These are phyloP conservation scores for Patagioenas fasciata DNA, from an alignment of 2,113 vertebrate genomes.

Conservation along the genomic window DNA sequence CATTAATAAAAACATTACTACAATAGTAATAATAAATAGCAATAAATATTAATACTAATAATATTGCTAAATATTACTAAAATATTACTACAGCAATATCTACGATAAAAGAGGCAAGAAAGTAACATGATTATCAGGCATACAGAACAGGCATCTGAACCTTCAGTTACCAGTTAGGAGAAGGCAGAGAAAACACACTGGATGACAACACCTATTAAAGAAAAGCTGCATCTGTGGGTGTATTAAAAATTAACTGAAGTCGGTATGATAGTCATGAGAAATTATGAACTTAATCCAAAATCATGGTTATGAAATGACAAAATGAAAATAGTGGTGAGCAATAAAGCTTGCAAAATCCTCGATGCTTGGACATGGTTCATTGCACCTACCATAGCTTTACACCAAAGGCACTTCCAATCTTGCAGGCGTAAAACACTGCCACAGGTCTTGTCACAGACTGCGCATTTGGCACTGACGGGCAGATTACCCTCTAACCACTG, in stretches of 20 bases:
- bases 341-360: background rate
- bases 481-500: conserved; percentile 98
- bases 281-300: background rate
- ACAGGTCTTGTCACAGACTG: conserved; percentile 96
- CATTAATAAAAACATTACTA: background rate
- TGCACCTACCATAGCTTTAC: conserved; percentile 92
- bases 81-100: background rate
- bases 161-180: background rate
- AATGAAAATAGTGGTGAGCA: background rate
- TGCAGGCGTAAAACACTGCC: conserved; percentile 95
- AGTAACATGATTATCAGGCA: background rate
- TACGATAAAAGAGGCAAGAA: background rate
- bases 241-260: background rate
- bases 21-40: background rate
- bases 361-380: background rate
- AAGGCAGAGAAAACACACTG: background rate
- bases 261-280: background rate
- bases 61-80: background rate
- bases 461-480: conserved; percentile 96
- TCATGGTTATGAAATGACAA: background rate
- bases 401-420: conserved; percentile 99
- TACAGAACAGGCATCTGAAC: background rate
- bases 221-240: background rate
- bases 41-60: background rate
- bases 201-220: background rate